Evolutionary conservation across 2,888 invertebrate species (phyloP).

Genomic region (Ophioninae sp.): DNA sequence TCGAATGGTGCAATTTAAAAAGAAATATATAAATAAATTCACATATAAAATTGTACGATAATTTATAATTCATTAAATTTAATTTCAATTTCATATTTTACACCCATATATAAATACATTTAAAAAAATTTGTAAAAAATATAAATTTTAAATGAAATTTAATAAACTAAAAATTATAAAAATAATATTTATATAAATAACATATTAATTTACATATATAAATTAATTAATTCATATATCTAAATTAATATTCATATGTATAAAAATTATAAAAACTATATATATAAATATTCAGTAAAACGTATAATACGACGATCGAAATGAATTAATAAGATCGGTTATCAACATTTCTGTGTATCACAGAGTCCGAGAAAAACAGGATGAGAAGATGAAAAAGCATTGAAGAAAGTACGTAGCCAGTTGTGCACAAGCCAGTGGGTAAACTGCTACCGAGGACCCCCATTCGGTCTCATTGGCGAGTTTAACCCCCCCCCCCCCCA

Average conservation of each 20-base stretch:
- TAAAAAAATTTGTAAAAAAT: too few species aligned
- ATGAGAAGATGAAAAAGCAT: conserved; percentile 45
- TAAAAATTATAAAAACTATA: too few species aligned
- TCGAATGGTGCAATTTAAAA: not conserved
- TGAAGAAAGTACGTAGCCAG: conserved; percentile 51
- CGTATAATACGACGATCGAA: conserved; percentile 68
- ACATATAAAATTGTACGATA: too few species aligned
- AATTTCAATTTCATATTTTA: too few species aligned
- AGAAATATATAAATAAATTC: too few species aligned
- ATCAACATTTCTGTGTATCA: conserved; percentile 32
- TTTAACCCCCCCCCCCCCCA: conserved; percentile 59
- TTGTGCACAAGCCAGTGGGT: conserved; percentile 47
- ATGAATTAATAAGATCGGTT: conserved; percentile 68
- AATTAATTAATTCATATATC: too few species aligned
- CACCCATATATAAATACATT: too few species aligned
- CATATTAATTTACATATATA: too few species aligned
- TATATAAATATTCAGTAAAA: conserved; percentile 8
- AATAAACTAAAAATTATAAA: too few species aligned
- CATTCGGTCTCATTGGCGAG: conserved; percentile 64
- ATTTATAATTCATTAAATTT: too few species aligned
- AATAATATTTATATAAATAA: too few species aligned
- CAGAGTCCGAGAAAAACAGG: not conserved
- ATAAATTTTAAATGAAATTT: too few species aligned
- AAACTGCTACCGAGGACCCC: conserved; percentile 54
- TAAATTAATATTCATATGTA: conserved; percentile 12